Base-by-base conservation (phyloP, 2,113 vertebrate species). In the Blennius ocellaris region DNA sequence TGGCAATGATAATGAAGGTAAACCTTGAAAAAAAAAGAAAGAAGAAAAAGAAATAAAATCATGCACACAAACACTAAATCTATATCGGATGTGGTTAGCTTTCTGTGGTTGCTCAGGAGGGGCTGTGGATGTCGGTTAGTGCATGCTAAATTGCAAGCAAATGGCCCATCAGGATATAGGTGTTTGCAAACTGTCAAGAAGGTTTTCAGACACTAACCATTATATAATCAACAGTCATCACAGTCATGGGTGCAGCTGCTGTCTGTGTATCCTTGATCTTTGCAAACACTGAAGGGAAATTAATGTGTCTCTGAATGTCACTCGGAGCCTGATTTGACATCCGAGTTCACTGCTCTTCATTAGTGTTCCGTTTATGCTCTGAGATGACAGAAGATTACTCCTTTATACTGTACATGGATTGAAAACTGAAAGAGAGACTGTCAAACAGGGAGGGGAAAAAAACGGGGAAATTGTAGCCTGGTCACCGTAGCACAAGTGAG, bases 1-100 rank as follows among this genome's bases (percentile, higher is more conserved):
- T 61, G 76, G 89, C 66, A 17, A 86, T 83, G 86, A 85, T 90
- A 84, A 89, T 84, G 73, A 84, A 57, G 64, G 68, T 74, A 85
- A 83, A 83, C 69, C 76, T 62, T 30, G 57, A 16, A 50, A 60
- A 52, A 58, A 43, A 51, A 47, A 15, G 6, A 41, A 10, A 16
- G 45, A 60, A 55, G 55, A 41, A 51, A 47, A 15, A 8, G 38
- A 11, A 21, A 30, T 30, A 30, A 30, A 30, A 30, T 30, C 14
- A 15, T n/a, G 69, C 11, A 48, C 6, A 56, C 6, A 71, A 11
- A 61, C 10, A 79, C 11, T 44, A 54, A 47, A 69, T 86, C 38
- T 71, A 57, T 76, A 82, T 43, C 76, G 38, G 68, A 78, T 69
- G 60, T 58, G 38, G 9, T 64, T 21, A 6, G 16, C 9, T 17